Conservation (phyloP, 2,888 invertebrate species). For the Phorcus lineatus region DNA sequence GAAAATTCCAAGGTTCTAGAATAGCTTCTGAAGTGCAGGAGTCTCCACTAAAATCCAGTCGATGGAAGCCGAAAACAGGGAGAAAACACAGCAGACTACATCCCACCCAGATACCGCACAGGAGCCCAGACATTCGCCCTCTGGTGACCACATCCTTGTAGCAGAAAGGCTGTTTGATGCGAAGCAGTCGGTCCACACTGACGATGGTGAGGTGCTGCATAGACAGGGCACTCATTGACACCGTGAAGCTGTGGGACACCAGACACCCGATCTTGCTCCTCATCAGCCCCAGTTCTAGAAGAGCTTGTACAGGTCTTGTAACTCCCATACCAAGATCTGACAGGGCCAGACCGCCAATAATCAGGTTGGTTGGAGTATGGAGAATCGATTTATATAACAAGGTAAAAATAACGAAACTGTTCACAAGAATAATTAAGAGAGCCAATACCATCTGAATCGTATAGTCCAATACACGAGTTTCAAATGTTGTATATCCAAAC, state of each 20-base stretch:
- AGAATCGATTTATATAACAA: background rate
- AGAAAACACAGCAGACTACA: background rate
- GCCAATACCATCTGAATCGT: background rate
- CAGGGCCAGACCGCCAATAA: background rate
- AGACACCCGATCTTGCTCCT: background rate
- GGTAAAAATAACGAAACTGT: background rate
- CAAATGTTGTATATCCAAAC: no score
- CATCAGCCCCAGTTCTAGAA: background rate
- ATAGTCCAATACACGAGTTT: background rate
- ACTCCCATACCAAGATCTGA: constrained; percentile 15
- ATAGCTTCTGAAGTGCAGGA: background rate
- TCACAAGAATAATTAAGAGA: background rate
- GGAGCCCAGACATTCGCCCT: background rate
- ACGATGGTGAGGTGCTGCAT: constrained; percentile 21
- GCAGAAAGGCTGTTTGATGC: background rate
- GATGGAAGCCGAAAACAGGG: background rate
- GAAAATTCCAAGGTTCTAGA: constrained; percentile 6
- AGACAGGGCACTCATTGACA: background rate
- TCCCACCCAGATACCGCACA: background rate
- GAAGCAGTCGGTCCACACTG: constrained; percentile 3
- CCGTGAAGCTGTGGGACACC: background rate
- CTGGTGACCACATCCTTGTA: background rate
- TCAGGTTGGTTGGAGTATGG: constrained; percentile 1
- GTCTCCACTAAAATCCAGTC: background rate
- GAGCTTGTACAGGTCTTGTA: background rate